Conservation (phyloP, 2,113 vertebrate species). For the Okapia johnstoni region DNA sequence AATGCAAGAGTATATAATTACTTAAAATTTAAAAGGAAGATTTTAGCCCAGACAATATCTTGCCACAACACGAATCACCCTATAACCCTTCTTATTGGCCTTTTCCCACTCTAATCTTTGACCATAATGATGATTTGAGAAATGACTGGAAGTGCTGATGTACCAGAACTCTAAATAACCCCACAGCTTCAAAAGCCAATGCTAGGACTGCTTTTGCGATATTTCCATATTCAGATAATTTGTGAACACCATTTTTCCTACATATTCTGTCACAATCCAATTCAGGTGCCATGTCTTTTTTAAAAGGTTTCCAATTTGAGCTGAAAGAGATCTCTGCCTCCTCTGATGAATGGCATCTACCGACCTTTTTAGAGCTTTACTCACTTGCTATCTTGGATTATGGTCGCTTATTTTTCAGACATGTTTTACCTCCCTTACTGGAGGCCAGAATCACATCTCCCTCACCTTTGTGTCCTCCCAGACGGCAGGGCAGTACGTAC, state of each 20-base stretch:
- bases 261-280: neutral
- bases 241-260: neutral
- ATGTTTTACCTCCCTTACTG: neutral
- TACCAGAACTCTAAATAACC: neutral
- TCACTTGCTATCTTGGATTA: neutral
- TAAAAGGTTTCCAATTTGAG: neutral
- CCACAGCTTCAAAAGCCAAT: neutral
- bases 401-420: conserved; percentile 16
- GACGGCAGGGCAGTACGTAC: neutral
- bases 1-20: neutral
- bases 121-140: neutral
- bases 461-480: neutral
- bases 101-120: neutral
- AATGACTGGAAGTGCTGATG: neutral
- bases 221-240: neutral
- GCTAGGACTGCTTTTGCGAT: neutral
- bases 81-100: neutral
- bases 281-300: neutral
- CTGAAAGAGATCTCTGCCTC: conserved; percentile 25
- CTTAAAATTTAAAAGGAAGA: neutral
- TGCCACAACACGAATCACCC: neutral
- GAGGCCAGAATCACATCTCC: neutral
- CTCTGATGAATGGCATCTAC: conserved; percentile 16
- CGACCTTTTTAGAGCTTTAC: neutral
- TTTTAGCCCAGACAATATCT: neutral